These are phyloP conservation scores for Azorinus chamasolen DNA, from an alignment of 2,888 invertebrate species.

Conservation along the genomic window DNA sequence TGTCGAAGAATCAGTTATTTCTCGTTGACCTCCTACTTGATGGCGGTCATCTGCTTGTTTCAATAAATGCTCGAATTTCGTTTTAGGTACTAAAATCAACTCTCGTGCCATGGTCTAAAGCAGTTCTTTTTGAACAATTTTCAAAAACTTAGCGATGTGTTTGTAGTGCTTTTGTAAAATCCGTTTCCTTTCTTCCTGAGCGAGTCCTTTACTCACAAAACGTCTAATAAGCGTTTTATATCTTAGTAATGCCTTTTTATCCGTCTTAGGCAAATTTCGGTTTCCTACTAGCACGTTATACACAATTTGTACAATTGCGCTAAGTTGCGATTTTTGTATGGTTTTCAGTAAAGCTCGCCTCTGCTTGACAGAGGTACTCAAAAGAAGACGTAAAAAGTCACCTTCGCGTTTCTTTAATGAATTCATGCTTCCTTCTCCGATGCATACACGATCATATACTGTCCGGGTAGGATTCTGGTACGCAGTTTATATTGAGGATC, in stretches of 20 bases:
- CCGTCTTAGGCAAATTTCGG: not conserved
- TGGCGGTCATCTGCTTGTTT: constrained; percentile 5
- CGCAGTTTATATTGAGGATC: constrained; percentile 29
- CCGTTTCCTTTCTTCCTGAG: constrained; percentile 15
- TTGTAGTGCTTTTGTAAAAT: constrained; percentile 29
- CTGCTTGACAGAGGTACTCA: constrained; percentile 27
- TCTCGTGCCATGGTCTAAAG: constrained; percentile 28
- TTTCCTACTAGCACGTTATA: constrained; percentile 15
- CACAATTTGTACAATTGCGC: too few species aligned
- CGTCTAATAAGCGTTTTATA: constrained; percentile 31
- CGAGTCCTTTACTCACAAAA: constrained; percentile 22
- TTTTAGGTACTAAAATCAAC: constrained; percentile 45
- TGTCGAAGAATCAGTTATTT: too few species aligned
- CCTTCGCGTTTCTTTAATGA: constrained; percentile 20
- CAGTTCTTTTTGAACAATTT: too few species aligned
- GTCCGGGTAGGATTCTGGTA: constrained; percentile 42
- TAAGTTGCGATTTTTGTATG: constrained; percentile 23
- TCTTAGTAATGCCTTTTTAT: constrained; percentile 20
- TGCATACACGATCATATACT: constrained; percentile 38
- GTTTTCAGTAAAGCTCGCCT: constrained; percentile 32
- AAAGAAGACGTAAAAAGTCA: constrained; percentile 30
- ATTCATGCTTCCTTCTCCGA: constrained; percentile 27
- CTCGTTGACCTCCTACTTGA: too few species aligned
- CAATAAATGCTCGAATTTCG: constrained; percentile 37
- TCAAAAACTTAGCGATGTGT: constrained; percentile 25